These are phyloP conservation scores for Macropus fuliginosus DNA, from an alignment of 2,797 vertebrate species.

Conservation along the genomic window DNA sequence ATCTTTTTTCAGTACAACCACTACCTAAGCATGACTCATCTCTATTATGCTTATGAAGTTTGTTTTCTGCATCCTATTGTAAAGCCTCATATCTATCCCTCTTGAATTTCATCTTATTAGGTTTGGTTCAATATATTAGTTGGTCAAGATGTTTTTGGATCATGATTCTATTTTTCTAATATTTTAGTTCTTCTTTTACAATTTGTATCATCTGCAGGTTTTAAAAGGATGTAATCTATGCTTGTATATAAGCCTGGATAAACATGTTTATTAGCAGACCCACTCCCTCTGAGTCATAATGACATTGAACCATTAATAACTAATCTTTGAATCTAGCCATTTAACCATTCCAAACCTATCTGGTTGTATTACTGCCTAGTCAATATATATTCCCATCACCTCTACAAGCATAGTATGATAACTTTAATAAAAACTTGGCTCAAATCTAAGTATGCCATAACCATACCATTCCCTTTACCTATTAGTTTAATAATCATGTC, in stretches of 20 bases:
- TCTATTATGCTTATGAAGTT: neutral
- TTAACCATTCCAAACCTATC: neutral
- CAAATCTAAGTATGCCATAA: neutral
- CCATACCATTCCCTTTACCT: neutral
- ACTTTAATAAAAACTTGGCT: neutral
- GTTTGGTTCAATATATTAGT: neutral
- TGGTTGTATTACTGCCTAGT: neutral
- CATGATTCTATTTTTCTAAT: neutral
- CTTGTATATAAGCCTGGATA: neutral
- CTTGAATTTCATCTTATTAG: neutral
- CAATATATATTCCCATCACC: neutral
- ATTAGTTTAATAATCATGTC: neutral
- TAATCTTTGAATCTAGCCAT: neutral
- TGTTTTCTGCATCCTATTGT: neutral
- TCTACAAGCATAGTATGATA: neutral
- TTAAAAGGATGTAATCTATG: neutral
- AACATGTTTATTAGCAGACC: neutral
- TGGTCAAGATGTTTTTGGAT: neutral
- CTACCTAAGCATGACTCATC: neutral
- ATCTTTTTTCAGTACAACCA: neutral
- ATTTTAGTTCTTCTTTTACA: neutral
- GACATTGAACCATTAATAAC: neutral
- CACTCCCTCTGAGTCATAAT: neutral
- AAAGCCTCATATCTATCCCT: neutral
- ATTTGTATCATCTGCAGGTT: neutral